Percentiles rank a stretch among this genome's conserved stretches.
phyloP scores from a whole-genome alignment of 2,797 vertebrate genomes.

The Mormyrops boulengeri region DNA sequence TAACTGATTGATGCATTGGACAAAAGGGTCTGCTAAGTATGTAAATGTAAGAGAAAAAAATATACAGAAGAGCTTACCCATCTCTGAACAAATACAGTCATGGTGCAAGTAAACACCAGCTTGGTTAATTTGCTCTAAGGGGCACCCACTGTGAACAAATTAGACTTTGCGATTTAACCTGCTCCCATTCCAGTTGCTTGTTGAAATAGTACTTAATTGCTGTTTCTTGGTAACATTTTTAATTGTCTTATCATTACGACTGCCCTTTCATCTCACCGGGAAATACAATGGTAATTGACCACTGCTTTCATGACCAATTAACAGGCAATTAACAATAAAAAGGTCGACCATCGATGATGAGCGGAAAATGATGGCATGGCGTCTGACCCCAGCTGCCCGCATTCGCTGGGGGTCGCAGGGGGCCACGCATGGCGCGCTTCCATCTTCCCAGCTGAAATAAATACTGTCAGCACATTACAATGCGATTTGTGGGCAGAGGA shows the following conservation, averaged over 20 bases:
- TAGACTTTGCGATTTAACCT: slow-evolving; percentile 16
- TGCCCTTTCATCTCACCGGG: not conserved
- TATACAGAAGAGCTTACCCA: too few species aligned
- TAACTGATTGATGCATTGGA: not conserved
- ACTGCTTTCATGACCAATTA: not conserved
- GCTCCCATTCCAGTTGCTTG: not conserved
- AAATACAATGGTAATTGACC: slow-evolving; percentile 6
- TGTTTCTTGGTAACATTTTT: slow-evolving; percentile 15
- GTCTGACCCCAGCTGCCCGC: not conserved
- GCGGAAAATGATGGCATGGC: not conserved
- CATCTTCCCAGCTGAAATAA: not conserved
- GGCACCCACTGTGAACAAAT: slow-evolving; percentile 6
- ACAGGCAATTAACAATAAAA: not conserved
- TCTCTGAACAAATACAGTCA: not conserved
- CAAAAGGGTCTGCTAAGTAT: not conserved
- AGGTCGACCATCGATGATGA: not conserved
- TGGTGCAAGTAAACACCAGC: not conserved
- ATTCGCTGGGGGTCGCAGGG: not conserved
- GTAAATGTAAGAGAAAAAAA: not conserved
- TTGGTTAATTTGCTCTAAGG: slow-evolving; percentile 4
- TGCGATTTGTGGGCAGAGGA: not conserved
- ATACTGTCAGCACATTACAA: not conserved
- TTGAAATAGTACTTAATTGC: slow-evolving; percentile 9
- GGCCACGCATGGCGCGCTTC: not conserved
- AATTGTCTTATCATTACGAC: slow-evolving; percentile 1